Conservation (phyloP, 2,888 invertebrate genomes). For the Campoletis raptor region DNA sequence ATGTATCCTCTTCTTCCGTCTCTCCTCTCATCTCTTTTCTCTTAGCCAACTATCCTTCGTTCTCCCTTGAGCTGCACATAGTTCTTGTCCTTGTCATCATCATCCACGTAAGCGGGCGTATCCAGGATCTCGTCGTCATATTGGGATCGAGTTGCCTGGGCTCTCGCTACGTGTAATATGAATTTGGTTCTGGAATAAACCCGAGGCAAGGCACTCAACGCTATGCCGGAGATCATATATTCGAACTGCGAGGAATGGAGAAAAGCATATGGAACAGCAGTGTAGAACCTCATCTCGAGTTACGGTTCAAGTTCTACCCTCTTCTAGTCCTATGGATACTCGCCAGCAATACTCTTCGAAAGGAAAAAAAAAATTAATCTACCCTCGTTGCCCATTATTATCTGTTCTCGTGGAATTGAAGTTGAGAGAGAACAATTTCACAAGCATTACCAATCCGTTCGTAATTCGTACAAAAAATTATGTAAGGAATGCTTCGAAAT, state of each 20-base stretch:
- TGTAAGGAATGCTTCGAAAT: slow-evolving; percentile 17
- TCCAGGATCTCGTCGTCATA: slow-evolving; percentile 79
- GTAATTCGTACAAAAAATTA: not conserved
- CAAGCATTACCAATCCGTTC: not conserved
- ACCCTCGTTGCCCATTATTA: slow-evolving; percentile 51
- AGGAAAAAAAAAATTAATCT: slow-evolving; percentile 47
- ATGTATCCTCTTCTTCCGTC: slow-evolving; percentile 69
- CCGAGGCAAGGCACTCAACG: slow-evolving; percentile 60
- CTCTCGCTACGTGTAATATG: slow-evolving; percentile 68
- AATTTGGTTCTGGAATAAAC: slow-evolving; percentile 64
- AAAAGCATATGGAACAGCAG: slow-evolving; percentile 58
- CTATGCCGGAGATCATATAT: slow-evolving; percentile 57
- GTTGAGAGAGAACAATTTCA: slow-evolving; percentile 45
- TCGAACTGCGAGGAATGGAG: slow-evolving; percentile 53
- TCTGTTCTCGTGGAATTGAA: slow-evolving; percentile 40
- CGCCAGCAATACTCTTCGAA: slow-evolving; percentile 24
- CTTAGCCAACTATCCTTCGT: slow-evolving; percentile 13
- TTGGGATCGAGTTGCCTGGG: slow-evolving; percentile 78
- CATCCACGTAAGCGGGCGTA: slow-evolving; percentile 69
- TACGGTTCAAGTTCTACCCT: slow-evolving; percentile 43
- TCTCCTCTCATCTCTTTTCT: slow-evolving; percentile 45
- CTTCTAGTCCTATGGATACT: slow-evolving; percentile 29
- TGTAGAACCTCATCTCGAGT: slow-evolving; percentile 59
- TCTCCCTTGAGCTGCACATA: slow-evolving; percentile 50
- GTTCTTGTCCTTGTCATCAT: slow-evolving; percentile 70